These are phyloP conservation scores for Neofelis nebulosa DNA, from an alignment of 2,113 vertebrate genomes.

Conservation along the genomic window DNA sequence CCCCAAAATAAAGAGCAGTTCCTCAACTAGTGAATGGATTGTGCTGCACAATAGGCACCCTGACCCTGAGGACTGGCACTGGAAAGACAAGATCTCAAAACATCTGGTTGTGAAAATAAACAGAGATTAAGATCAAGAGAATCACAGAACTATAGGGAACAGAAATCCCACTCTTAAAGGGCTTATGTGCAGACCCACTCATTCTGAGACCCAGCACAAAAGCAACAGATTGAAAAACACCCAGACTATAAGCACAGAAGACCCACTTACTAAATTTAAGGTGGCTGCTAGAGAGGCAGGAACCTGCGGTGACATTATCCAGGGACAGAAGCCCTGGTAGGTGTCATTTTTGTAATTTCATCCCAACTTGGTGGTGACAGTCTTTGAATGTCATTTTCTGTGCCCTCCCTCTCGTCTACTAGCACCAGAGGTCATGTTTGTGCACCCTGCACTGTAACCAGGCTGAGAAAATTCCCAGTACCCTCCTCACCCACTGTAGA, in stretches of 20 bases:
- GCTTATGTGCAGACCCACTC: background rate
- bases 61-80: background rate
- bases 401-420: background rate
- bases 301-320: background rate
- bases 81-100: background rate
- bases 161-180: background rate
- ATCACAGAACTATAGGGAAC: background rate
- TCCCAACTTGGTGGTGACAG: background rate
- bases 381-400: background rate
- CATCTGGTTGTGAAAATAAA: background rate
- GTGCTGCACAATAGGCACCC: background rate
- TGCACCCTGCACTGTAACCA: background rate
- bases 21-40: background rate
- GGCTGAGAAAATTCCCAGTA: background rate
- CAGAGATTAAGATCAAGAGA: background rate
- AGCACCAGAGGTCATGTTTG: background rate
- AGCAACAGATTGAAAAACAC: background rate
- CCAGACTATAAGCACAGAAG: background rate
- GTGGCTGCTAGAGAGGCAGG: background rate
- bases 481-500: background rate
- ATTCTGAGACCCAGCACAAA: background rate
- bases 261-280: background rate
- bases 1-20: background rate
- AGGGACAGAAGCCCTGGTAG: background rate
- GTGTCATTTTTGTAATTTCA: background rate